These are phyloP conservation scores for Pollenia amentaria DNA, from an alignment of 2,888 invertebrate genomes.

Conservation along the genomic window DNA sequence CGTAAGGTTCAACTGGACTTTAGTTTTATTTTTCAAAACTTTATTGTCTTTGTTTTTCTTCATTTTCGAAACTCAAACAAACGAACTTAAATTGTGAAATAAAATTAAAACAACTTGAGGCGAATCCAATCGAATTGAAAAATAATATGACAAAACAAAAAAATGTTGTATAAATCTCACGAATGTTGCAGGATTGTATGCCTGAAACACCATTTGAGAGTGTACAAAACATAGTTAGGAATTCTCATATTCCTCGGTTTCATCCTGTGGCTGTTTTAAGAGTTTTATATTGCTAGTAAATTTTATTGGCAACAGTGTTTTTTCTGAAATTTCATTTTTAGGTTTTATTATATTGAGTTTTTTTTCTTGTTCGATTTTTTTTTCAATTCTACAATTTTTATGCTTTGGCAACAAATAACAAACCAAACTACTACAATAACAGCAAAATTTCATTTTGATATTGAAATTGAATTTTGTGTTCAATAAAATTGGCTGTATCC, in stretches of 20 bases:
- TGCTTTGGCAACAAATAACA: conserved; percentile 67
- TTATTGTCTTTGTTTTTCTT: conserved; percentile 59
- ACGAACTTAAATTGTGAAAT: conserved; percentile 76
- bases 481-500: conserved; percentile 73
- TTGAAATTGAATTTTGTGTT: conserved; percentile 76
- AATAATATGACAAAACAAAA: conserved; percentile 63
- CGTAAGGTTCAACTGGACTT: conserved; percentile 25
- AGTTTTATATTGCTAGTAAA: conserved; percentile 6
- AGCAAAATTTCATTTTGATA: conserved; percentile 67
- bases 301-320: conserved; percentile 51
- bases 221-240: conserved; percentile 47
- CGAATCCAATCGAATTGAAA: conserved; percentile 71
- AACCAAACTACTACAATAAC: conserved; percentile 32
- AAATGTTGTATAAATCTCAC: conserved; percentile 30
- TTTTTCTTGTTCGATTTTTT: conserved; percentile 23
- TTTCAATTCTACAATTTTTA: conserved; percentile 49
- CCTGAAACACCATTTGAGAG: conserved; percentile 58
- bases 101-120: conserved; percentile 76
- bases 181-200: conserved; percentile 11
- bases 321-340: conserved; percentile 31
- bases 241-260: conserved; percentile 43
- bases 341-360: conserved; percentile 31
- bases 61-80: conserved; percentile 75
- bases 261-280: conserved; percentile 55
- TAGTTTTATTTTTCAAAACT: conserved; percentile 46